Percentiles rank a stretch among this genome's conserved stretches.
phyloP scores from a whole-genome alignment of 2,113 vertebrate species.

The Chamaetylas fuelleborni region DNA sequence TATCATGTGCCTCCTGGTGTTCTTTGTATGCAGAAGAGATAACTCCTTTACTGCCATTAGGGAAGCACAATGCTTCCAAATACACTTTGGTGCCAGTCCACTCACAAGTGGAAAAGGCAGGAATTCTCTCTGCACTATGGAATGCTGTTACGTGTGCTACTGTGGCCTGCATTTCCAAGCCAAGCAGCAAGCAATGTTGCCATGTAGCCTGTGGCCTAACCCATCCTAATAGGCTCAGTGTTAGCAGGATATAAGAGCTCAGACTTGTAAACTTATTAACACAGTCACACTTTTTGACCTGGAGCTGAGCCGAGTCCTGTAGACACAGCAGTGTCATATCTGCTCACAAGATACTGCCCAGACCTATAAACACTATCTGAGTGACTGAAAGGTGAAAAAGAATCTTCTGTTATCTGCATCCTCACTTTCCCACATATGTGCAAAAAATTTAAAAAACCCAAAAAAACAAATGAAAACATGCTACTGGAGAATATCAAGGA shows the following conservation, averaged over 20 bases:
- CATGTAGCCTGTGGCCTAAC: neutral
- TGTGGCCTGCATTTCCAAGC: neutral
- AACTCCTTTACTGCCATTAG: neutral
- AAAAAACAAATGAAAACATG: neutral
- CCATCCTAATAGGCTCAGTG: neutral
- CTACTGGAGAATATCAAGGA: neutral
- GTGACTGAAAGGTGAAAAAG: neutral
- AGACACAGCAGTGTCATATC: neutral
- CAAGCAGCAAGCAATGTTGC: neutral
- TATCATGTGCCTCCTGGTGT: fast-evolving
- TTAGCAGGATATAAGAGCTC: neutral
- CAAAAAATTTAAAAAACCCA: neutral
- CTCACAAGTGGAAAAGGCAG: neutral
- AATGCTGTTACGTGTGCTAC: neutral
- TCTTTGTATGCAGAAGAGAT: neutral
- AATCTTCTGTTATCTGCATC: neutral
- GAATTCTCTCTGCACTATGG: neutral
- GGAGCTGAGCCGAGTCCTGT: neutral
- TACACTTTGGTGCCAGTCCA: neutral
- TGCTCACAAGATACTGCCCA: neutral
- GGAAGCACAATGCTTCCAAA: neutral
- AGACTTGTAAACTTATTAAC: neutral
- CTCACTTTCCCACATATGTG: neutral
- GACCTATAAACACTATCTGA: neutral
- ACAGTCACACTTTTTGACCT: neutral